phyloP scores from a whole-genome alignment of 2,797 vertebrate genomes.

The Tinamus major region DNA sequence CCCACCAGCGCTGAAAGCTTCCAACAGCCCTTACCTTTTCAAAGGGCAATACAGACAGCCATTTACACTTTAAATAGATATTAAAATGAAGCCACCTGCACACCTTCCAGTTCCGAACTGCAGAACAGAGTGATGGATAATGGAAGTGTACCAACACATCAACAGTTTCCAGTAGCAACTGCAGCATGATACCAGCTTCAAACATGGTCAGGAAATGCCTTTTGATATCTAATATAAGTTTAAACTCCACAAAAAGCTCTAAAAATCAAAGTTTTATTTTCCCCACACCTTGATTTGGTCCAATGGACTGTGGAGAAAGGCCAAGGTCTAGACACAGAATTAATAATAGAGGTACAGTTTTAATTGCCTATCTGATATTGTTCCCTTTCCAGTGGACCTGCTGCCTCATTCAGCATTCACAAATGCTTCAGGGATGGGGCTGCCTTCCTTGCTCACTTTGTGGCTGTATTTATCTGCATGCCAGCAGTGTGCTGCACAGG shows the following conservation, averaged over 20 bases:
- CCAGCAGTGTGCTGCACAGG: not conserved
- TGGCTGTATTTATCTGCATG: not conserved
- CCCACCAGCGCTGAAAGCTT: conserved; percentile 26
- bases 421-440: not conserved
- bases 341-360: conserved; percentile 77
- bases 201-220: conserved; percentile 84
- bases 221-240: conserved; percentile 84
- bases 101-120: conserved; percentile 4
- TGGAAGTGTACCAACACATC: conserved; percentile 64
- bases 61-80: conserved; percentile 70
- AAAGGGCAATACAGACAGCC: conserved; percentile 49
- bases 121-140: conserved; percentile 53
- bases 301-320: conserved; percentile 80
- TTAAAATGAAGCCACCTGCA: conserved; percentile 72
- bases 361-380: conserved; percentile 44
- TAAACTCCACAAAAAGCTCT: conserved; percentile 83
- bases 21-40: conserved; percentile 54
- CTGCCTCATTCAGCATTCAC: not conserved
- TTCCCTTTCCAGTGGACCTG: not conserved
- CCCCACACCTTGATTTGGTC: not conserved
- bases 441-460: conserved; percentile 11
- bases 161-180: conserved; percentile 74
- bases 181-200: conserved; percentile 78
- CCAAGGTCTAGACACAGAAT: conserved; percentile 72
- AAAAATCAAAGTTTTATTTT: conserved; percentile 82